These are phyloP conservation scores for Lottia scabra DNA, from an alignment of 2,888 invertebrate genomes.

Conservation along the genomic window DNA sequence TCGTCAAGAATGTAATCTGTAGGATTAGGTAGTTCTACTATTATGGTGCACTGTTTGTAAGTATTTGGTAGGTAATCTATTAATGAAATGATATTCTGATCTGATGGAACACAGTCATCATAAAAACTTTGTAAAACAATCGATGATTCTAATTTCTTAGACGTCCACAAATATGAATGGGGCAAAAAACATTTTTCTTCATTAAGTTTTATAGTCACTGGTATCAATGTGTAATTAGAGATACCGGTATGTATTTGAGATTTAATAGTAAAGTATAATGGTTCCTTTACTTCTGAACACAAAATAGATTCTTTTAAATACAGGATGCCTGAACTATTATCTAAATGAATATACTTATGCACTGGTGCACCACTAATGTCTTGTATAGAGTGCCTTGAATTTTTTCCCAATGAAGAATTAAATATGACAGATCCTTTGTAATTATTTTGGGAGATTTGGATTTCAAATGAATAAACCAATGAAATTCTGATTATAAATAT, in stretches of 20 bases:
- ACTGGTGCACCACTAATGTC: slow-evolving; percentile 20
- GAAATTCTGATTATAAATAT: slow-evolving; percentile 20
- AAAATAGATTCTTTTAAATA: slow-evolving; percentile 32
- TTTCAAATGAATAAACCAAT: slow-evolving; percentile 27
- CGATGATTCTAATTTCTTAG: not conserved
- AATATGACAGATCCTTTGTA: slow-evolving; percentile 40
- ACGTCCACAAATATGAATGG: slow-evolving; percentile 13
- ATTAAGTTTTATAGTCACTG: slow-evolving; percentile 44
- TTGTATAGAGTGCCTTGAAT: slow-evolving; percentile 66
- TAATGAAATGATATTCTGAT: slow-evolving; percentile 16
- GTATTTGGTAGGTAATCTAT: slow-evolving; percentile 21
- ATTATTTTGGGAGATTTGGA: slow-evolving; percentile 35
- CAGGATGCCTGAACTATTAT: slow-evolving; percentile 42
- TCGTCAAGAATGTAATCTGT: slow-evolving; percentile 14
- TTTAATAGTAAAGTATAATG: slow-evolving; percentile 39
- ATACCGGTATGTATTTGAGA: slow-evolving; percentile 37
- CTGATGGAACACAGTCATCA: slow-evolving; percentile 22
- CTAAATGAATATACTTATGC: slow-evolving; percentile 35
- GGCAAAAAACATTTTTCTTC: slow-evolving; percentile 38
- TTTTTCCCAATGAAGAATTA: slow-evolving; percentile 69
- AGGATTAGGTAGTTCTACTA: slow-evolving; percentile 19
- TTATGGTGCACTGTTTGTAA: slow-evolving; percentile 23
- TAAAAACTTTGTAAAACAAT: slow-evolving; percentile 7
- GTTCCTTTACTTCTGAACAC: slow-evolving; percentile 33
- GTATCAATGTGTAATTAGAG: slow-evolving; percentile 30